A percentile compares a stretch with the other conserved stretches of the same genome.
These are phyloP conservation scores for Druon quercuslanigerum DNA, from an alignment of 1,140 invertebrate genomes.

Conservation along the genomic window DNA sequence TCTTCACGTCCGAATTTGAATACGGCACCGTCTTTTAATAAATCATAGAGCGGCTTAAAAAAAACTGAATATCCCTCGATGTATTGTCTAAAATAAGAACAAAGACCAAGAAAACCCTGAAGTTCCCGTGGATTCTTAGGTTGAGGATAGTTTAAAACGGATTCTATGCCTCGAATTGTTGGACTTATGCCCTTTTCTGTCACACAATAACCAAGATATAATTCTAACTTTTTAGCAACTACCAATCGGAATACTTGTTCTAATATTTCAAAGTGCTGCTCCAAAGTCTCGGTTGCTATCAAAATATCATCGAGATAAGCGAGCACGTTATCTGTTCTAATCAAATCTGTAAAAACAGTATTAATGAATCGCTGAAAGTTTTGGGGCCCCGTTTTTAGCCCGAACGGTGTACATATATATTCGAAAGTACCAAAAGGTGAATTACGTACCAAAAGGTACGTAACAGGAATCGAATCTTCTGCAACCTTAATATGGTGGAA, in stretches of 20 bases:
- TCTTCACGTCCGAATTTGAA: too few species aligned
- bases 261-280: neutral
- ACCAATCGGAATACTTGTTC: too few species aligned
- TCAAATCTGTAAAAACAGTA: conserved; percentile 45
- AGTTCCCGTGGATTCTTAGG: neutral
- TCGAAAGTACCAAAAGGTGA: conserved; percentile 20
- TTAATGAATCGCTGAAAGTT: conserved; percentile 4
- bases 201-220: too few species aligned
- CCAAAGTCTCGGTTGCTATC: neutral
- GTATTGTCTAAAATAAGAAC: too few species aligned
- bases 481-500: neutral
- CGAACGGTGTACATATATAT: conserved; percentile 41
- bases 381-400: conserved; percentile 35
- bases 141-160: neutral
- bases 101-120: neutral
- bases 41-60: too few species aligned
- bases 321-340: neutral
- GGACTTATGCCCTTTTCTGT: too few species aligned
- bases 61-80: too few species aligned
- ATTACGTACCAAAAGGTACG: neutral
- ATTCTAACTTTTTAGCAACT: too few species aligned
- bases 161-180: neutral
- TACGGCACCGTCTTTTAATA: too few species aligned
- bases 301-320: neutral
- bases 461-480: neutral